phyloP scores from a whole-genome alignment of 2,888 invertebrate genomes.

The Hanleya hanleyi region DNA sequence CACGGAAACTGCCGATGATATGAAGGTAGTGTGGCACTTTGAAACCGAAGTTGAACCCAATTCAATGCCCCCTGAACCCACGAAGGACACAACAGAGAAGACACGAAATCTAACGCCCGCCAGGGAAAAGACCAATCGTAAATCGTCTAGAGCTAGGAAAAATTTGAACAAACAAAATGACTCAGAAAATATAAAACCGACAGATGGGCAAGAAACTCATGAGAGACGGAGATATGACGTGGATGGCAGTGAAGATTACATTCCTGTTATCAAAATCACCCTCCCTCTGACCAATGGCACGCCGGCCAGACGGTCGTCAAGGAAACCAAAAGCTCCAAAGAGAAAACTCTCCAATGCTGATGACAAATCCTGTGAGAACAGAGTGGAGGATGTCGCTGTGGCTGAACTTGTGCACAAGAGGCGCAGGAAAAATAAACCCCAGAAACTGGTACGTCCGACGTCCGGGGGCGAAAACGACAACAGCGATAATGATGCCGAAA shows the following conservation, averaged over 20 bases:
- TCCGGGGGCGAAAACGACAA: background rate
- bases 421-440: constrained; percentile 2
- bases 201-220: background rate
- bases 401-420: background rate
- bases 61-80: no score
- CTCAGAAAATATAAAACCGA: background rate
- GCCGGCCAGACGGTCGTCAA: background rate
- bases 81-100: no score
- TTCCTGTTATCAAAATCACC: background rate
- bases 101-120: no score
- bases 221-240: background rate
- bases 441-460: background rate
- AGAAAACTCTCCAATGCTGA: background rate
- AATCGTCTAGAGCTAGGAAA: no score
- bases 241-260: background rate
- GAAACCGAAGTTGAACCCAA: no score
- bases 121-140: no score
- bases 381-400: background rate
- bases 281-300: background rate
- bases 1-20: no score
- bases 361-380: background rate
- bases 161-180: no score
- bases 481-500: no score
- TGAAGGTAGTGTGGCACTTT: no score
- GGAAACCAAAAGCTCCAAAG: background rate